Evolutionary conservation across 2,797 vertebrate genomes (phyloP), one percentile per base, ranked within the genome.

Genomic region (Poecilia wingei): DNA sequence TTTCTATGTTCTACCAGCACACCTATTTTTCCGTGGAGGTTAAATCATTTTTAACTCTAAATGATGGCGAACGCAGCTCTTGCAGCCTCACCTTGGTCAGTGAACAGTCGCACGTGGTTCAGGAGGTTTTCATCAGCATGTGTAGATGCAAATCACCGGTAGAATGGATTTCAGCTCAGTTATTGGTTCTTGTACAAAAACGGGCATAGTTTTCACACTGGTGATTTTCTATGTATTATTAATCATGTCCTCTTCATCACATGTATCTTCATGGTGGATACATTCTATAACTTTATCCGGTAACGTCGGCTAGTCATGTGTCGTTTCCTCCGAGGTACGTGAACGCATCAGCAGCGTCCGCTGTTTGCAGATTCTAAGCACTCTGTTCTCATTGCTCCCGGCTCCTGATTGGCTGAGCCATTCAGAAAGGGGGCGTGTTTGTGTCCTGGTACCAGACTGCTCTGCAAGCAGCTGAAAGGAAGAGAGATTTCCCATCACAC

Each of bases 401-500:
- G 51, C 6, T 43, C 20, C 82, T 85, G 87, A 93, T 95, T 95
- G 93, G 94, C 83, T 77, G 79, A 75, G 36, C n/a, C 31, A 0
- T 14, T 36, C 2, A 14, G 36, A 49, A 8, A 84, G 76, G 55
- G 89, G 94, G 93, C 84, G 28, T 5, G 39, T 55, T 75, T 53
- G 72, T 72, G 78, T 70, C 79, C 80, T 87, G 87, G 86, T 84
- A 91, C 81, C 88, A 92, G 88, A 87, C 87, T 87, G 84, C 87
- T 80, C 75, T 53, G 85, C 76, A 31, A 85, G 83, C 84, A 82
- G 82, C 43, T 86, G 82, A 78, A 87, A 93, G 90, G 93, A 89
- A 88, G 87, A 90, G 74, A 90, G 82, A 86, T 84, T 87, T 88
- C 79, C 75, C 90, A 88, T 90, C 88, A 86, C 85, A 85, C 84